Evolutionary conservation across 2,113 vertebrate genomes (phyloP), one percentile per base, ranked within the genome.

Genomic region (pig (Sus scrofa)): DNA sequence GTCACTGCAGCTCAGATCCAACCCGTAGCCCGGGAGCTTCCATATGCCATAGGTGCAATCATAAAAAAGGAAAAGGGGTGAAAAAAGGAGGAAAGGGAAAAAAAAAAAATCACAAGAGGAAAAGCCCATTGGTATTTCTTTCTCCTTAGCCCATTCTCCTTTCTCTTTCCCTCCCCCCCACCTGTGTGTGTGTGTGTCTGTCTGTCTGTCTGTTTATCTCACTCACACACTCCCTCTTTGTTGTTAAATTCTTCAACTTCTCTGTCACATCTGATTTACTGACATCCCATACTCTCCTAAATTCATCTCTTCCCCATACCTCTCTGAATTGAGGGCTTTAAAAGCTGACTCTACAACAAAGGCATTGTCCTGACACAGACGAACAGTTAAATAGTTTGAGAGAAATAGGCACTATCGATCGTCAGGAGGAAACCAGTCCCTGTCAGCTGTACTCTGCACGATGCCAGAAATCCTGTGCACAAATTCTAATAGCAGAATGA

Each of bases 321-420:
- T 83, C 58, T 96, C 68, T 87, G 82, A 82, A 94, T 15, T 68
- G 13, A 88, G 50, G 50, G 82, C 91, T 94, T 91, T 34, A 82
- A 91, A 83, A 88, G 70, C 16, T 91, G 52, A 16, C 87, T 94
- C 50, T 77, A 19, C 7, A 24, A 91, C 30, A 13, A 94, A 83
- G 32, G 3, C 82, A 60, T 94, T 88, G 39, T 30, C 54, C 82
- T 22, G 34, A 88, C 58, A 86, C 16, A 3, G 19, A 81, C 37
- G 27, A 94, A 86, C 1, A 73, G 63, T 52, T 32, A 81, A 70
- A 56, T 44, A 37, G 65, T 85, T 78, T 79, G 79, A 84, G 26
- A 62, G n/a, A 91, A 92, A 82, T 62, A 86, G 7, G 12, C 8
- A 71, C 22, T 86, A 89, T 81, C 73, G 89, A 86, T 86, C 60